These are phyloP conservation scores for Lampris megalopsis DNA, from an alignment of 2,113 vertebrate genomes.

Conservation along the genomic window DNA sequence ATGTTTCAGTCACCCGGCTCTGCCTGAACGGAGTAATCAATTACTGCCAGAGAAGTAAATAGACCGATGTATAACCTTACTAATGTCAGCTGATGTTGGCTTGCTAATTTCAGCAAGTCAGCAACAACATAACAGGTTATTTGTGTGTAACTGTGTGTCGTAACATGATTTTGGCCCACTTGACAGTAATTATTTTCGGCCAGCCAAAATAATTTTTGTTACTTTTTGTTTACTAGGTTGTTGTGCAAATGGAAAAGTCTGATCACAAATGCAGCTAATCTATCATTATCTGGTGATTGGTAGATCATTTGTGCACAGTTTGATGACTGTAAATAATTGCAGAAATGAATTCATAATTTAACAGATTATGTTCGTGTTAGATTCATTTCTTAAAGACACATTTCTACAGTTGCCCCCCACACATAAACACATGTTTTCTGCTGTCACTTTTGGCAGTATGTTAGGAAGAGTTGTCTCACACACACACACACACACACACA, in stretches of 20 bases:
- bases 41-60: too few species aligned
- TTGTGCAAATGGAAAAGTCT: background rate
- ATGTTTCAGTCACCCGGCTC: too few species aligned
- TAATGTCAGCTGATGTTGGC: slow-evolving; percentile 47
- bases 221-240: background rate
- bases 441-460: too few species aligned
- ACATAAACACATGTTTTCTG: too few species aligned
- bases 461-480: background rate
- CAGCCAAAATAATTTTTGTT: background rate
- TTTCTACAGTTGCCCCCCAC: too few species aligned
- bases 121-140: slow-evolving; percentile 68
- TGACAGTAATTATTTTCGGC: slow-evolving; percentile 35
- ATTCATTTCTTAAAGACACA: too few species aligned
- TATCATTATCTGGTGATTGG: background rate
- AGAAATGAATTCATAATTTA: background rate
- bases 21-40: too few species aligned
- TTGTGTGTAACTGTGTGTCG: slow-evolving; percentile 57
- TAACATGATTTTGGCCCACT: slow-evolving; percentile 55
- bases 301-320: slow-evolving; percentile 1
- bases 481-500: too few species aligned
- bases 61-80: slow-evolving; percentile 1
- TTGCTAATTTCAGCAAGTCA: slow-evolving; percentile 52
- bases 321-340: too few species aligned
- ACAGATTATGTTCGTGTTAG: background rate
- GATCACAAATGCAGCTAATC: background rate